These are phyloP conservation scores for Tetramorium simillimum DNA, from an alignment of 1,140 invertebrate species.

Conservation along the genomic window DNA sequence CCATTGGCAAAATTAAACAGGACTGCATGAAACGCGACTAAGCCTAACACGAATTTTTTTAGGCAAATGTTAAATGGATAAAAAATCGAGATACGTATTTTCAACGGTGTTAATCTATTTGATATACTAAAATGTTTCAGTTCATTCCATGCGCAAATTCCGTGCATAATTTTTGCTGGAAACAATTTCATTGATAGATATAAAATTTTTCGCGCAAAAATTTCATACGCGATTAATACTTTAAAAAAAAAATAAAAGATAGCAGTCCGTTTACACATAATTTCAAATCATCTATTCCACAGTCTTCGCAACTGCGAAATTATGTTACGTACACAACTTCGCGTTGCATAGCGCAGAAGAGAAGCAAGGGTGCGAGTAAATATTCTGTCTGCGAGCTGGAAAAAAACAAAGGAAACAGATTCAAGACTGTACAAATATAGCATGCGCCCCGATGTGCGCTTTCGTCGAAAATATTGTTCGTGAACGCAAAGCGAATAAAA, in stretches of 20 bases:
- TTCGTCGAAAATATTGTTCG: conserved; percentile 24
- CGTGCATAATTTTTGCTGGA: neutral
- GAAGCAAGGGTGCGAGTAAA: neutral
- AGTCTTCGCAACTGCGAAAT: neutral
- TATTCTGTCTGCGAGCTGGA: neutral
- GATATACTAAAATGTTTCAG: neutral
- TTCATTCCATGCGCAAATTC: neutral
- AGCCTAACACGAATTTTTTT: conserved; percentile 13
- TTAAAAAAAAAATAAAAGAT: neutral
- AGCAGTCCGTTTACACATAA: neutral
- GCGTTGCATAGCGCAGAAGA: neutral
- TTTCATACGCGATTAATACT: neutral
- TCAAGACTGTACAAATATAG: neutral
- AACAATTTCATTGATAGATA: neutral
- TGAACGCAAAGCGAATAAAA: conserved; percentile 35
- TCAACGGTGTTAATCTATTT: neutral
- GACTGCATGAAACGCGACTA: conserved; percentile 11
- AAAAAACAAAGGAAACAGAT: conserved; percentile 21
- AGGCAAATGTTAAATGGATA: conserved; percentile 3
- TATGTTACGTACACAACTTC: neutral
- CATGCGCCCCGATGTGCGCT: neutral
- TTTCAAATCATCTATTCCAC: neutral
- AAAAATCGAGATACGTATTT: neutral
- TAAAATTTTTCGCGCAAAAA: neutral
- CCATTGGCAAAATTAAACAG: conserved; percentile 41